Evolutionary conservation across 2,888 invertebrate genomes (phyloP), one percentile per base, ranked within the genome.

Genomic region (Scotopteryx bipunctaria): DNA sequence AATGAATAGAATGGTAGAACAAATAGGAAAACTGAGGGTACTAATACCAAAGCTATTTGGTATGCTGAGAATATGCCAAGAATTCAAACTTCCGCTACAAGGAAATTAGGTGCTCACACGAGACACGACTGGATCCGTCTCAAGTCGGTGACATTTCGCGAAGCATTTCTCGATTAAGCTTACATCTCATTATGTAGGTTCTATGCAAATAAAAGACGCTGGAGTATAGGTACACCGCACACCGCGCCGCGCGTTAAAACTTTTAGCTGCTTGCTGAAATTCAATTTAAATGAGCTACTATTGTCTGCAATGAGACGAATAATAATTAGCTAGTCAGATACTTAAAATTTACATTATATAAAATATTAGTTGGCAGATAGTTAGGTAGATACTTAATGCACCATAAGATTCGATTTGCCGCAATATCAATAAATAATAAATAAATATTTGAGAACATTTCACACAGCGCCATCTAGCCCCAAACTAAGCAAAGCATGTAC

Each of bases 101-200:
- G 62, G 62, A 62, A 62, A 59, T 62, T 62, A 62, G 59, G 47
- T 56, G 48, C 55, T 62, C 59, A 52, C 54, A 48, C 56, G 55
- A 55, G 59, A 52, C 59, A 43, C 43, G 52, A 56, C 54, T 55
- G 59, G 48, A 53, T 59, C 49, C 55, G 53, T 58, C 55, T 57
- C 56, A 42, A 33, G 15, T 33, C 3, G 38, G 31, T 54, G 54
- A 54, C 48, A 41, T 49, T 46, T 48, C 36, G 25, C 16, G 19
- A 44, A 48, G 43, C 47, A 44, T 54, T 54, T 44, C 44, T 32
- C 44, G 32, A 43, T 29, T 48, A 36, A 35, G 14, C 21, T n/a
- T 14, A 11, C 27, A 27, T 47, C 29, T 19, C 25, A 46, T 23
- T 37, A 21, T 21, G 45, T 35, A 36, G 27, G 29, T 23, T 44